Evolutionary conservation across 2,113 vertebrate species (phyloP).

Genomic region (Petromus typicus): DNA sequence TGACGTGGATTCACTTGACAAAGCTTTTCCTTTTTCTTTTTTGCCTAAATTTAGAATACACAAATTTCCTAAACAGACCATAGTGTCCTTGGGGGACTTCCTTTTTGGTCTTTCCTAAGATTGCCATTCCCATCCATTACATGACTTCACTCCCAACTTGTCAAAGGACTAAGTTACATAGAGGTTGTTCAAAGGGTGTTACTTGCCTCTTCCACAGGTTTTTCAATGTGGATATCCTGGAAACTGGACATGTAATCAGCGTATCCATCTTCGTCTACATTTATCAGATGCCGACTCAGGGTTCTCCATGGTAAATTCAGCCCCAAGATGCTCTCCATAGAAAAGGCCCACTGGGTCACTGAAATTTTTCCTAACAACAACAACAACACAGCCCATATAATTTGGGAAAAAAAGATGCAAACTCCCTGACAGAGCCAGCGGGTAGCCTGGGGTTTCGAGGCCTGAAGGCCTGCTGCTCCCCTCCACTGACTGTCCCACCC

Average conservation of each 20-base stretch:
- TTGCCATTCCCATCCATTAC: background rate
- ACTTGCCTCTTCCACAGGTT: slow-evolving; percentile 90
- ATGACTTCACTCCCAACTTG: background rate
- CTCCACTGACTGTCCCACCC: background rate
- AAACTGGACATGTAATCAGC: slow-evolving; percentile 94
- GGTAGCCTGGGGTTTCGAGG: background rate
- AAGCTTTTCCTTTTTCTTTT: slow-evolving; percentile 43
- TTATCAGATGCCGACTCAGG: slow-evolving; percentile 88
- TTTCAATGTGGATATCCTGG: slow-evolving; percentile 89
- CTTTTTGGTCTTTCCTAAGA: background rate
- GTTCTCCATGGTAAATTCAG: slow-evolving; percentile 96
- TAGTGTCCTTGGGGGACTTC: background rate
- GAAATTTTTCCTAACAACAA: slow-evolving; percentile 90
- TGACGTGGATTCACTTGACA: background rate
- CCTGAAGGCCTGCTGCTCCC: background rate
- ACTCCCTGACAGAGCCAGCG: background rate
- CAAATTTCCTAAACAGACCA: slow-evolving; percentile 11
- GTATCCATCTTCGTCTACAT: slow-evolving; percentile 85
- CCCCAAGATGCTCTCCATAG: slow-evolving; percentile 90
- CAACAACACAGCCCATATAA: background rate
- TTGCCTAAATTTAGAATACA: slow-evolving; percentile 14
- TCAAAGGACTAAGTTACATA: slow-evolving; percentile 47
- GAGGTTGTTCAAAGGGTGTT: background rate
- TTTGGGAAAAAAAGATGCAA: background rate
- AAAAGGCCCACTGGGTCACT: slow-evolving; percentile 92